phyloP scores from a whole-genome alignment of 2,888 invertebrate species.

The Agonopterix heracliana region DNA sequence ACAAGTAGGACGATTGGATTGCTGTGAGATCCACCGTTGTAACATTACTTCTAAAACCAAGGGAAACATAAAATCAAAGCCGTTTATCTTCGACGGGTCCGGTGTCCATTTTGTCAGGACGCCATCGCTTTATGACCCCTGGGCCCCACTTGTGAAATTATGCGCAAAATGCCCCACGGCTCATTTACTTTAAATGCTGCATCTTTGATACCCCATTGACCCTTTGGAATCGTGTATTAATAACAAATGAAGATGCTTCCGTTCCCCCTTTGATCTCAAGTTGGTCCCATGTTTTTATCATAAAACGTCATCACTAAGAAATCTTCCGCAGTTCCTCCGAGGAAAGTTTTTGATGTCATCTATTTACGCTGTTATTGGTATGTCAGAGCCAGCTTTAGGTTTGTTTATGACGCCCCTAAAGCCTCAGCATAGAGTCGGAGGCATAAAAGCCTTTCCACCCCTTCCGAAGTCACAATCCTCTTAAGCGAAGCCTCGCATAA shows the following conservation, averaged over 20 bases:
- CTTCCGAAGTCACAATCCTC: conserved; percentile 19
- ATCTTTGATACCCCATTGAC: conserved; percentile 56
- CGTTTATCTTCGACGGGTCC: conserved; percentile 31
- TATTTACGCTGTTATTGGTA: conserved; percentile 11
- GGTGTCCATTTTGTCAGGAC: conserved; percentile 26
- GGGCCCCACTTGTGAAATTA: conserved; percentile 52
- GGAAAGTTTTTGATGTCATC: conserved; percentile 2
- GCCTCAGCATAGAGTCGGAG: conserved; percentile 2
- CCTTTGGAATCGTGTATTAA: conserved; percentile 49
- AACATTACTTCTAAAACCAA: neutral
- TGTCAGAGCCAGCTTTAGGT: conserved; percentile 31
- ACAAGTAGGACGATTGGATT: neutral
- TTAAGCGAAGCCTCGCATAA: conserved; percentile 21
- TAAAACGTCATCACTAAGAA: conserved; percentile 4
- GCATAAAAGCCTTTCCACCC: conserved; percentile 13
- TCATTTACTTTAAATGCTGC: conserved; percentile 63
- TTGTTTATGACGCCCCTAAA: conserved; percentile 33
- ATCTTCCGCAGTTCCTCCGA: neutral
- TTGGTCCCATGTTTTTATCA: conserved; percentile 6
- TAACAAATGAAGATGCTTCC: conserved; percentile 38
- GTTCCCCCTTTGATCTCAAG: neutral
- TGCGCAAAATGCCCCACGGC: conserved; percentile 63
- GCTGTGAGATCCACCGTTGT: neutral
- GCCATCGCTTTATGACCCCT: conserved; percentile 16
- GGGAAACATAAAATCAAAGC: conserved; percentile 33